Conservation (phyloP, 2,888 invertebrate species). For the Drosophila dives region DNA sequence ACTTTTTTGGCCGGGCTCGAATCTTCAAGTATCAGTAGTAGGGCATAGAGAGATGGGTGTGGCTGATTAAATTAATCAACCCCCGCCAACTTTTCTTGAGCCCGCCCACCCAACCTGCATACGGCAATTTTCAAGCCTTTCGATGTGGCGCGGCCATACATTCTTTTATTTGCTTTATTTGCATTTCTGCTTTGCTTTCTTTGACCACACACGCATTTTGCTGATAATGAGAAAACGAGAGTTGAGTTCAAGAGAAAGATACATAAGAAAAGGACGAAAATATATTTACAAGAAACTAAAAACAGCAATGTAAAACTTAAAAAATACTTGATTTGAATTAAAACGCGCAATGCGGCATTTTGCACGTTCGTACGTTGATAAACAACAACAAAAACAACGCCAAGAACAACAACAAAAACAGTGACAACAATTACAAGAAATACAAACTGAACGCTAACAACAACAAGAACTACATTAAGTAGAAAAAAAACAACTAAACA, state of each 20-base stretch:
- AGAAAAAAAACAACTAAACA: conserved; percentile 34
- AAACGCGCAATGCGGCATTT: conserved; percentile 73
- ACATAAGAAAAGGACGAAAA: conserved; percentile 13
- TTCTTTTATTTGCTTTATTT: conserved; percentile 80
- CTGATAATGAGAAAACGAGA: conserved; percentile 41
- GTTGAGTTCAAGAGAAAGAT: conserved; percentile 14
- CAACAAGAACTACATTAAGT: conserved; percentile 39
- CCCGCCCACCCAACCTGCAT: neutral
- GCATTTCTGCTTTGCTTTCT: conserved; percentile 74
- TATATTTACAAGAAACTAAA: conserved; percentile 12
- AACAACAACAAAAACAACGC: conserved; percentile 27
- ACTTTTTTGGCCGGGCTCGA: conserved; percentile 18
- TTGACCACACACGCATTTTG: conserved; percentile 54
- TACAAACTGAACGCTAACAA: conserved; percentile 46
- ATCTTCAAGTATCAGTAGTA: conserved; percentile 1
- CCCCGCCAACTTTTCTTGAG: neutral
- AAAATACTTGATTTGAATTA: conserved; percentile 51
- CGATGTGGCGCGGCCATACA: conserved; percentile 49
- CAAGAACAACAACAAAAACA: conserved; percentile 26
- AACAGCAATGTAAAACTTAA: conserved; percentile 22
- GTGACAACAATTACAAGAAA: conserved; percentile 21
- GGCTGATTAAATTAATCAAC: conserved; percentile 3
- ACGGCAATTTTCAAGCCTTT: conserved; percentile 23
- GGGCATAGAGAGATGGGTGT: neutral
- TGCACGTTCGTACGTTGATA: conserved; percentile 57